phyloP scores from a whole-genome alignment of 2,888 invertebrate species.

The Penaeus monodon region DNA sequence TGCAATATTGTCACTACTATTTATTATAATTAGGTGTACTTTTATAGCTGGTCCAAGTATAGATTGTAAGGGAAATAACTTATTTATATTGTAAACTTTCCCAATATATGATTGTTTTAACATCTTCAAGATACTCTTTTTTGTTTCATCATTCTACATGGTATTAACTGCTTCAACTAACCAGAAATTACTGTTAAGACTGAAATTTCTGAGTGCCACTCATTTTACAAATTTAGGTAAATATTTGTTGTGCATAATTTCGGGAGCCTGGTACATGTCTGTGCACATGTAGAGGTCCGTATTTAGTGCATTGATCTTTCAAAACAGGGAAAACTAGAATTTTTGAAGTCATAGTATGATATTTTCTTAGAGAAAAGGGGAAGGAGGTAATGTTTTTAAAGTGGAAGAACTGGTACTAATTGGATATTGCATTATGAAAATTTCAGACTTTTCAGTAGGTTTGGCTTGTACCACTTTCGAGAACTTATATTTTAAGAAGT shows the following conservation, averaged over 20 bases:
- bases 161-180: neutral
- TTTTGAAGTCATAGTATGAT: neutral
- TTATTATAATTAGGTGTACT: slow-evolving; percentile 57
- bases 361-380: neutral
- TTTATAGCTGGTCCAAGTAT: slow-evolving; percentile 59
- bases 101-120: slow-evolving; percentile 6
- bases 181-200: slow-evolving; percentile 8
- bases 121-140: too few species aligned
- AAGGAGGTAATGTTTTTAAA: neutral
- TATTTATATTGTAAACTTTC: slow-evolving; percentile 50
- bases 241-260: neutral
- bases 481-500: neutral
- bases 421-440: slow-evolving; percentile 3
- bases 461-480: neutral
- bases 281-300: neutral
- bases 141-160: neutral
- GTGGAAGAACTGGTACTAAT: neutral
- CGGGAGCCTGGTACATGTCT: neutral
- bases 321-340: neutral
- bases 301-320: neutral
- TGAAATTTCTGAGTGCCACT: slow-evolving; percentile 3
- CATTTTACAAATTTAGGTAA: neutral
- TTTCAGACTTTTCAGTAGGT: slow-evolving; percentile 7
- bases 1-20: slow-evolving; percentile 57
- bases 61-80: slow-evolving; percentile 50